These are phyloP conservation scores for Varanus komodoensis DNA, from an alignment of 2,113 vertebrate species.

Conservation along the genomic window DNA sequence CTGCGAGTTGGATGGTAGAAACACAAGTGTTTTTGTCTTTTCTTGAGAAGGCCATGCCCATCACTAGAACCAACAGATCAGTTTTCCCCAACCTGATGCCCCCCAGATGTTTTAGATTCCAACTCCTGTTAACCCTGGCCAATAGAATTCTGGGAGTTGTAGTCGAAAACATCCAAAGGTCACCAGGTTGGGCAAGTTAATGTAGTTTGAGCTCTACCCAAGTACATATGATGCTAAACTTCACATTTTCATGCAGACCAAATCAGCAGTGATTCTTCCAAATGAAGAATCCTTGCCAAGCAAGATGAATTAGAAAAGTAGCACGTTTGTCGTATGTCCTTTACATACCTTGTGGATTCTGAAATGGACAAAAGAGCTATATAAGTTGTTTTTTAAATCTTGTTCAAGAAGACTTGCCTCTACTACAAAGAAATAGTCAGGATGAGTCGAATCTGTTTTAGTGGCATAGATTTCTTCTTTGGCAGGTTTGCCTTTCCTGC, in stretches of 20 bases:
- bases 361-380: background rate
- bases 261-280: background rate
- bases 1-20: background rate
- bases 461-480: background rate
- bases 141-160: no score
- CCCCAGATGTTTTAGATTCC: no score
- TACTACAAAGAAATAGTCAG: background rate
- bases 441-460: background rate
- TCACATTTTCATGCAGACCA: background rate
- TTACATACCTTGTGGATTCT: background rate
- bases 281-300: background rate
- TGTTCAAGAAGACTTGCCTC: no score
- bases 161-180: no score
- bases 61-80: background rate
- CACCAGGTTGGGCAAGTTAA: background rate
- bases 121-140: no score
- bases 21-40: no score
- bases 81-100: no score
- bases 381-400: background rate
- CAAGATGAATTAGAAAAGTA: background rate
- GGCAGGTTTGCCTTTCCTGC: background rate
- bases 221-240: background rate
- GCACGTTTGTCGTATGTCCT: background rate
- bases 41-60: background rate
- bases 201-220: background rate